phyloP scores from a whole-genome alignment of 2,797 vertebrate genomes.

The Sus cebifrons region DNA sequence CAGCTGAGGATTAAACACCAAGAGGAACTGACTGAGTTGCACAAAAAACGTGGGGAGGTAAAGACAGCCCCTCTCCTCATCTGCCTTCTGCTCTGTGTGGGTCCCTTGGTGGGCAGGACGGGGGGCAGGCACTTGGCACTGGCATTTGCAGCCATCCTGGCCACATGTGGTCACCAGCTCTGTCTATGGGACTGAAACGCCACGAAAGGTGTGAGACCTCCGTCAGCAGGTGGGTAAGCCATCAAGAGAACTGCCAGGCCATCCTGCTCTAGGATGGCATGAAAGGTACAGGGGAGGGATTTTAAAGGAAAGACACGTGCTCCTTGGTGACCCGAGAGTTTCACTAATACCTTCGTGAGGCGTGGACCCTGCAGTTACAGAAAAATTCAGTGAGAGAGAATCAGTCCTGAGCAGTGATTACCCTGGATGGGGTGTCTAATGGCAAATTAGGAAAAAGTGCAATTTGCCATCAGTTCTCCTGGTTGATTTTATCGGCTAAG shows the following conservation, averaged over 20 bases:
- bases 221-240: not conserved
- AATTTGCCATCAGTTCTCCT: not conserved
- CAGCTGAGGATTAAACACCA: conserved; percentile 97
- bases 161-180: not conserved
- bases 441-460: not conserved
- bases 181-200: not conserved
- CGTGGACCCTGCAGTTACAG: not conserved
- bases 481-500: not conserved
- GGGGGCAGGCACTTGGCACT: not conserved
- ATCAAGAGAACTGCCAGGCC: not conserved
- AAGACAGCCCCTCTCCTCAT: not conserved
- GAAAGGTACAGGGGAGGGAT: not conserved
- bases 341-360: not conserved
- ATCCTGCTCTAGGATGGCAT: accelerated
- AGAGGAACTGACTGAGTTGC: conserved; percentile 97
- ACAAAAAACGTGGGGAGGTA: conserved; percentile 99
- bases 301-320: not conserved
- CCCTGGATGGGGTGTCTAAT: not conserved
- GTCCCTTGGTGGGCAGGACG: accelerated
- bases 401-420: not conserved
- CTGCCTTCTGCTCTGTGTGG: not conserved
- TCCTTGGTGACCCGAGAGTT: not conserved
- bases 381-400: not conserved
- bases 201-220: not conserved
- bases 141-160: not conserved